Conservation (phyloP, 2,888 invertebrate species). For the Drosophila lacicola region DNA sequence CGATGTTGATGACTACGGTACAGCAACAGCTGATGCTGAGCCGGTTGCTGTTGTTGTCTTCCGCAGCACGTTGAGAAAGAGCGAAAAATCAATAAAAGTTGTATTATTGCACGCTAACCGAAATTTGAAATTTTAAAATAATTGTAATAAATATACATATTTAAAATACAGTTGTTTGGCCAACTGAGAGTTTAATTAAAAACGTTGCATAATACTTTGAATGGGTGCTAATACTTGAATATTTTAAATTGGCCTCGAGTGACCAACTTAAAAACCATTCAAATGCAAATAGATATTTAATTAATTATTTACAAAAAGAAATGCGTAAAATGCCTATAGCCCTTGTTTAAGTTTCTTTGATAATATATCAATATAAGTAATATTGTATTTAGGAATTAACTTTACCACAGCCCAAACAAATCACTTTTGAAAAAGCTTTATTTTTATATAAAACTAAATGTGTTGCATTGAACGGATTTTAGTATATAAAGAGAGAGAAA, state of each 20-base stretch:
- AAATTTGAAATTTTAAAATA: conserved; percentile 2
- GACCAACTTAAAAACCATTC: too few species aligned
- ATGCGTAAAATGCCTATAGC: too few species aligned
- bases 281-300: too few species aligned
- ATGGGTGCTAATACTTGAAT: background rate
- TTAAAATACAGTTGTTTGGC: background rate
- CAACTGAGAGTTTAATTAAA: background rate
- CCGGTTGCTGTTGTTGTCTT: conserved; percentile 41
- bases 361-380: too few species aligned
- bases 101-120: background rate
- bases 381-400: background rate
- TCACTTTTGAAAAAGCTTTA: conserved; percentile 17
- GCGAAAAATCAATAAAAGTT: conserved; percentile 51
- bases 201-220: background rate
- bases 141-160: background rate
- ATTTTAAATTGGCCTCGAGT: background rate
- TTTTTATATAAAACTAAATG: conserved; percentile 13
- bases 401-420: conserved; percentile 12
- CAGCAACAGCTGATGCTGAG: conserved; percentile 62
- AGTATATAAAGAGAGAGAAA: conserved; percentile 1
- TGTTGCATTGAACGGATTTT: conserved; percentile 6
- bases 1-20: conserved; percentile 4
- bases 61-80: conserved; percentile 8
- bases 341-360: too few species aligned
- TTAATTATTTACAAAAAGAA: too few species aligned